Percentiles rank a stretch among this genome's conserved stretches.
These are phyloP conservation scores for Crossaster papposus DNA, from an alignment of 53 echinoderm and acorn worm genomes.

Conservation along the genomic window DNA sequence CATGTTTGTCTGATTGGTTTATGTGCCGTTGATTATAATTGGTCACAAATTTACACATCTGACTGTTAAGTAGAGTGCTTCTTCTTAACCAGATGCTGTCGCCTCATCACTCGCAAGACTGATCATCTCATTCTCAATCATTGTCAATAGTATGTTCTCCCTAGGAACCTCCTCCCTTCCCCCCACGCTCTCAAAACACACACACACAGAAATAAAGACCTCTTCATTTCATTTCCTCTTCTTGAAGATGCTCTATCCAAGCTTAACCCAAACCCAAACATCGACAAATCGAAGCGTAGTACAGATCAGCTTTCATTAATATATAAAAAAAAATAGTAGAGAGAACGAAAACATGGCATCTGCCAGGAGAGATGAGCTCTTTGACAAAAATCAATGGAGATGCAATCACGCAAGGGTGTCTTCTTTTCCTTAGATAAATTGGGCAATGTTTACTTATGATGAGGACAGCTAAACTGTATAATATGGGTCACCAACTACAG, in stretches of 20 bases:
- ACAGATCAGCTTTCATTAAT: conserved; percentile 33
- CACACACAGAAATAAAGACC: background rate
- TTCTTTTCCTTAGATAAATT: conserved; percentile 21
- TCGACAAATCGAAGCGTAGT: conserved; percentile 18
- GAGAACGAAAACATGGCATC: background rate
- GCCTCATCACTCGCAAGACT: background rate
- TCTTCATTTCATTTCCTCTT: conserved; percentile 12
- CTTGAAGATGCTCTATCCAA: background rate
- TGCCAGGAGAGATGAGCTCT: conserved; percentile 26
- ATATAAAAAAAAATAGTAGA: background rate
- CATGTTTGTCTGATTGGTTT: conserved; percentile 1
- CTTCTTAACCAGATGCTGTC: background rate
- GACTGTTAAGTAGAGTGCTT: background rate
- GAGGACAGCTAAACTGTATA: background rate
- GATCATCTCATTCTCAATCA: background rate
- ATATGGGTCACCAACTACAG: background rate
- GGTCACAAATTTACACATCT: background rate
- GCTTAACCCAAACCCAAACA: conserved; percentile 35
- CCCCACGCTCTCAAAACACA: background rate
- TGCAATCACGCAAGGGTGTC: conserved; percentile 24
- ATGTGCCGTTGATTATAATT: background rate
- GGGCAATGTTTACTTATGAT: conserved; percentile 31
- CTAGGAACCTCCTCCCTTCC: background rate
- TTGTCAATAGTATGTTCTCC: background rate
- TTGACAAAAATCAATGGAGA: conserved; percentile 54